Base-by-base conservation (phyloP, 2,797 vertebrate genomes). In the Lacerta bilineata region DNA sequence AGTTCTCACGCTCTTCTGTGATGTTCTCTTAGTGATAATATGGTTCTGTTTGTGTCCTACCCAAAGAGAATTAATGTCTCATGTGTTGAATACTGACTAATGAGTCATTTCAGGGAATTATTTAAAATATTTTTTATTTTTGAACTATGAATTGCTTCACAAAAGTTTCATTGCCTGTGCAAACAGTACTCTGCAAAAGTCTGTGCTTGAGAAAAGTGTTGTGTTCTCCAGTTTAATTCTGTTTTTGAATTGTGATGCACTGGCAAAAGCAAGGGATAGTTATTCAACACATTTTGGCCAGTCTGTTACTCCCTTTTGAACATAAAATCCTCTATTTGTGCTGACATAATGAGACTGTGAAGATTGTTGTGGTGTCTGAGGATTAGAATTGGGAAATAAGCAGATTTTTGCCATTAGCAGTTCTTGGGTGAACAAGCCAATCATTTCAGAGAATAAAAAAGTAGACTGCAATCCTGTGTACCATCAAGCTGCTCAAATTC, bases 11-110 rank as follows among this genome's bases (percentile, higher is more conserved):
- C 18, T 85, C 66, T 79, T 85, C 86, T 41, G 17, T 79, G 82
- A 66, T 39, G 87, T 86, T 18, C 1, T 71, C 29, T 88, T 39
- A 69, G 87, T 78, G 69, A 11, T 74, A 41, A 80, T 77, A 59
- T 72, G 78, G 29, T 79, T 87, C 39, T 82, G 1, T 76, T 71
- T 78, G 27, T 83, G 41, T 87, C 76, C 79, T 0, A 87, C 86
- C 72, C 86, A 84, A 91, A 91, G 82, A 83, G 89, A 82, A 86
- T 64, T 69, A 77, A 15, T 69, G 90, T 50, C 72, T 83, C 84
- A 23, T 46, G 64, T 41, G 85, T 89, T 77, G 69, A 80, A 33
- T 61, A 72, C 89, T 46, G 0, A 0, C 91, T 90, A 46, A 74
- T 1, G 2, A 77, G 71, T 72, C 11, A 41, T 36, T 90, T 86